Evolutionary conservation across 2,888 invertebrate genomes (phyloP), one percentile per base, ranked within the genome.

Genomic region (Eilema griseolum): DNA sequence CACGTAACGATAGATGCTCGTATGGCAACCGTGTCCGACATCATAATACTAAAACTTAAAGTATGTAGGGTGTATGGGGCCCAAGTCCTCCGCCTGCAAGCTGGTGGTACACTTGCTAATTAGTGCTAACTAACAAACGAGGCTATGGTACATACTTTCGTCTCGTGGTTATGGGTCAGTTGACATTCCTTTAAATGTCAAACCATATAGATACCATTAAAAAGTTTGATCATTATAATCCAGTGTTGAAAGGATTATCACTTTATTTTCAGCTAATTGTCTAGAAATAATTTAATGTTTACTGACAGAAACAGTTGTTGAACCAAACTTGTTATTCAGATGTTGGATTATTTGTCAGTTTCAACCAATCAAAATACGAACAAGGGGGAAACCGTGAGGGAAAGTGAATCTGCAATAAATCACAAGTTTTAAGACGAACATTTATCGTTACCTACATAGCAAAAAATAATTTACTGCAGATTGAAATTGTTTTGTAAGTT

Each of bases 361-460:
- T 59, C 46, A 56, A 26, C 31, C 16, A 26, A 60, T 46, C 24
- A 16, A 60, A 11, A 46, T 16, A 11, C 41, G 64, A 26, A 16
- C 26, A 56, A 56, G 24, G 20, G 57, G 26, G 31, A 23, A 63
- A 59, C 24, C 11, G 41, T 12, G 11, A 64, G 26, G 7, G 41
- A 59, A 28, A 26, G 4, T n/a, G n/a, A 63, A 33, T 59, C 37
- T 7, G 46, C 33, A 23, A 66, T 70, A 66, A 61, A 66, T 70
- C 56, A 57, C n/a, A 59, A 41, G 16, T 46, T 46, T 41, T 41
- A 59, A 61, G 24, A 31, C 37, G 59, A 61, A 61, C 33, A 31
- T 56, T 20, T 33, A 20, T 52, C 52, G n/a, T 52, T 52, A 52
- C 8, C 24, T 37, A 57, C 16, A 31, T 23, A 68, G 14, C 33